Evolutionary conservation across 2,888 invertebrate species (phyloP).

Genomic region (Anodontia alba): DNA sequence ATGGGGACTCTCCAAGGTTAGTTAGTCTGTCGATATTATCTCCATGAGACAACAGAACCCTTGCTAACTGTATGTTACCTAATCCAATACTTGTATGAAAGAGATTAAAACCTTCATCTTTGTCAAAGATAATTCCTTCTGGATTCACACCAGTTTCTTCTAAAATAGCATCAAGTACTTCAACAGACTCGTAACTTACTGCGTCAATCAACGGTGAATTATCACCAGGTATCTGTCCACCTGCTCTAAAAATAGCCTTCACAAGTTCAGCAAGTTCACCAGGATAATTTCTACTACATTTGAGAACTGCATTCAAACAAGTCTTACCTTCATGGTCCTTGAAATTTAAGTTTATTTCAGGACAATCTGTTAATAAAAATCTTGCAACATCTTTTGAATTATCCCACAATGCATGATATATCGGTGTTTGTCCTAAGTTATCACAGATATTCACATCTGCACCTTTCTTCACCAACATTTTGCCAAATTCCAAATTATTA

Average conservation of each 20-base stretch:
- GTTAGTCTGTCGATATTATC: conserved; percentile 56
- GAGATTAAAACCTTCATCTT: conserved; percentile 22
- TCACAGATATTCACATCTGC: conserved; percentile 69
- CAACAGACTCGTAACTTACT: conserved; percentile 54
- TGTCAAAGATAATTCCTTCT: conserved; percentile 24
- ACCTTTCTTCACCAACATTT: conserved; percentile 64
- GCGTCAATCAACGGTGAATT: conserved; percentile 58
- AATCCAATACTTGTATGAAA: conserved; percentile 44
- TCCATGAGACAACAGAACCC: conserved; percentile 62
- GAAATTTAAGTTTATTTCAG: conserved; percentile 32
- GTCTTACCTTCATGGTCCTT: conserved; percentile 33
- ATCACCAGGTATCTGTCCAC: conserved; percentile 36
- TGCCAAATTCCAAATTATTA: conserved; percentile 66
- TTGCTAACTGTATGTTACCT: conserved; percentile 45
- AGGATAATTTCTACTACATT: conserved; percentile 39
- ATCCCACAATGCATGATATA: conserved; percentile 67
- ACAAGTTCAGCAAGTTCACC: conserved; percentile 42
- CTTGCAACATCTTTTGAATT: conserved; percentile 53
- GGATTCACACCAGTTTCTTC: conserved; percentile 33
- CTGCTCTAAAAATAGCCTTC: conserved; percentile 41
- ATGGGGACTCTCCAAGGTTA: conserved; percentile 40
- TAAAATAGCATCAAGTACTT: conserved; percentile 52
- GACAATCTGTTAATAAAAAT: conserved; percentile 57
- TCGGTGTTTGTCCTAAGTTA: conserved; percentile 66
- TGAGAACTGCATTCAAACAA: conserved; percentile 61